Base-by-base conservation (phyloP, 2,888 invertebrate genomes). In the Leptinotarsa haldemani region DNA sequence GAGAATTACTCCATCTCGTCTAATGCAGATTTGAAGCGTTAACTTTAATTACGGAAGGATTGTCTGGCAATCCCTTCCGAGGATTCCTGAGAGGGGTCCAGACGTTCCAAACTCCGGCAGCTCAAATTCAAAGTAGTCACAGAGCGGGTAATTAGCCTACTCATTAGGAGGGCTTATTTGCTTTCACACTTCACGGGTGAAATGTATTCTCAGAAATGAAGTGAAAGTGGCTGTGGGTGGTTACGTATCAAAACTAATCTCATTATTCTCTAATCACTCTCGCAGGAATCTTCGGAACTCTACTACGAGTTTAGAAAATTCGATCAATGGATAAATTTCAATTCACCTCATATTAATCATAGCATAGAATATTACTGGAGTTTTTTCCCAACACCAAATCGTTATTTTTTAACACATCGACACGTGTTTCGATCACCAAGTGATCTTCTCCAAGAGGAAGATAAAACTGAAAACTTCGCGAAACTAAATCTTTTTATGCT, bases 21-120 rank as follows among this genome's bases (percentile, higher is more conserved):
- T 76, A 77, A 79, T 81, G 77, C 78, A 79, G 78, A 79, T 79
- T 79, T 79, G 77, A 75, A 74, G 75, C 74, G 78, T 70, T 77
- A 78, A 79, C 75, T 80, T 80, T 79, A 79, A 79, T 81, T 80
- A 77, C 74, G 71, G 64, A 72, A 56, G 65, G 66, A 77, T 72
- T 75, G 74, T 74, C 75, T 74, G 40, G 52, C 48, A 50, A 61
- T 71, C 63, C 67, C 56, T 22, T 22, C 52, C 13, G 56, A 56
- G 56, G 56, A 56, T 22, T 56, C 20, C 56, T 4, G 16, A 56
- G 56, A 52, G 52, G 52, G 56, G 56, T 56, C 20, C 22, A 56
- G 56, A 56, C 56, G 25, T 56, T 56, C 20, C 22, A 18, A 13
- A 56, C 56, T 56, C 56, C 13, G 25, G 53, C 20, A 22, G 56